Evolutionary conservation across 2,888 invertebrate genomes (phyloP).

Genomic region (Cosmopolites sordidus): DNA sequence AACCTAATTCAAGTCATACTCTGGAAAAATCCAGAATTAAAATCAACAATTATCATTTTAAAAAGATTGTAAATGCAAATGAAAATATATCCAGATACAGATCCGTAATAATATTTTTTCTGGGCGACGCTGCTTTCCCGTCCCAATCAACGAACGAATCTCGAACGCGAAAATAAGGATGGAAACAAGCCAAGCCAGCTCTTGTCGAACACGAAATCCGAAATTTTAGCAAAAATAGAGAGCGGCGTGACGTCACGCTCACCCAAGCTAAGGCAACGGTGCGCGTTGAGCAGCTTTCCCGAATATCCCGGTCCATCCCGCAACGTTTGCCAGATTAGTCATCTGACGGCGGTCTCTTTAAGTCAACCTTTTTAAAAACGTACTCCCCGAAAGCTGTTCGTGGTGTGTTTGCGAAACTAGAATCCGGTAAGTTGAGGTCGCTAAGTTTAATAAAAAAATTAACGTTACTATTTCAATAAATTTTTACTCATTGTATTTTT

Average conservation of each 20-base stretch:
- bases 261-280: neutral
- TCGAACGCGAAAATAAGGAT: neutral
- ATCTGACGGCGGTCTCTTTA: slow-evolving; percentile 22
- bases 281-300: slow-evolving; percentile 5
- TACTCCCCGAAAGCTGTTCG: slow-evolving; percentile 6
- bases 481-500: too few relatives aligned
- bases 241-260: neutral
- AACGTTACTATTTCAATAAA: neutral
- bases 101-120: too few relatives aligned
- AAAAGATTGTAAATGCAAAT: too few relatives aligned
- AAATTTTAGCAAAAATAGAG: slow-evolving; percentile 22
- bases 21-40: too few relatives aligned
- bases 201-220: neutral
- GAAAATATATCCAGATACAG: too few relatives aligned
- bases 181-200: slow-evolving; percentile 10
- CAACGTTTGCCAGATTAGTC: slow-evolving; percentile 18
- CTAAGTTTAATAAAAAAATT: neutral
- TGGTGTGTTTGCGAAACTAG: slow-evolving; percentile 11
- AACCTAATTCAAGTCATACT: too few relatives aligned
- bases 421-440: neutral
- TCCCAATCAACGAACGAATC: too few relatives aligned
- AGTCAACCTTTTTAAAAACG: slow-evolving; percentile 13
- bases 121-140: too few relatives aligned
- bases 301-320: slow-evolving; percentile 2
- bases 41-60: too few relatives aligned